Base-by-base conservation (phyloP, 2,888 invertebrate species). In the Eueremaeus valkanovi region DNA sequence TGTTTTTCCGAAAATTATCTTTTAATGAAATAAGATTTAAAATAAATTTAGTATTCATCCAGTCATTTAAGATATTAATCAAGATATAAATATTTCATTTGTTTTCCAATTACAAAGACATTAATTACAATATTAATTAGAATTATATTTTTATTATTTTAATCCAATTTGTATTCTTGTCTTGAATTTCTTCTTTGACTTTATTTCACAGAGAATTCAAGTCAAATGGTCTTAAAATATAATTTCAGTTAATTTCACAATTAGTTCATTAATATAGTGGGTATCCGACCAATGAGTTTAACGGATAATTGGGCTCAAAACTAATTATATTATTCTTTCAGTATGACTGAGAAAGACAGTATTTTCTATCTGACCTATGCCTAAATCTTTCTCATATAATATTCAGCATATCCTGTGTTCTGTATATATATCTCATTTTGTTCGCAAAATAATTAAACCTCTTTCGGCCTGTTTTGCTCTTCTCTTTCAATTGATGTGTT, bases 171-270 rank as follows among this genome's bases (percentile, higher is more conserved):
- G 21, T 49, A 49, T 9, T n/a, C 5, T 9, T 49, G 8, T 49
- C 49, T 49, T 49, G 5, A 11, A 49, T 49, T 49, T 36, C 6
- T 36, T 11, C 11, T 11, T 8, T 8, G 49, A n/a, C 49, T 49
- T 49, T 49, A 16, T 49, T 36, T 36, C 36, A 36, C 36, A 36
- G 5, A 36, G 11, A 11, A 36, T 5, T 36, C 36, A 49, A 49
- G 16, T 9, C 49, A 49, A 42, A 42, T 42, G 9, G 42, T 11
- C 9, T n/a, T 6, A n/a, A n/a, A 49, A 49, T 49, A 6, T 49
- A 49, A 49, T 49, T 49, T 49, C 16, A 49, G 49, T 49, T 49
- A 49, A 49, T 49, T 49, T 49, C 8, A 49, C 49, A 49, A 49
- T 49, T 49, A 49, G 21, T 49, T 3, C 49, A 49, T 49, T 49